phyloP scores from a whole-genome alignment of 2,113 vertebrate genomes.

The Cricetomys ansorgei region DNA sequence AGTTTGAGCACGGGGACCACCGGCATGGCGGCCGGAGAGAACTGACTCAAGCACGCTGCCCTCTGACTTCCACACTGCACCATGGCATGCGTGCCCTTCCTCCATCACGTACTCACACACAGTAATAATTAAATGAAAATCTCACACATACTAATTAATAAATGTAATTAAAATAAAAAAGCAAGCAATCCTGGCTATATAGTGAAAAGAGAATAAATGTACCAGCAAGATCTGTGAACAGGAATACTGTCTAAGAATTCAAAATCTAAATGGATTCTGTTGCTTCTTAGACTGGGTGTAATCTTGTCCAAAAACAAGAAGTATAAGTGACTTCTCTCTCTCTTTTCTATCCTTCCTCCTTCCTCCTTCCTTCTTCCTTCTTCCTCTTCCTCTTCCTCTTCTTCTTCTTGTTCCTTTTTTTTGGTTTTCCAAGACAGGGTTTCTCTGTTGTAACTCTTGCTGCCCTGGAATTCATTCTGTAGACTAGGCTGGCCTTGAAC shows the following conservation, averaged over 20 bases:
- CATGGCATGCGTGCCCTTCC: background rate
- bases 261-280: background rate
- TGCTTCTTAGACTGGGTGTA: background rate
- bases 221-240: background rate
- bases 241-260: background rate
- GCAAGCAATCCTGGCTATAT: background rate
- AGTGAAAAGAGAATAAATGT: constrained; percentile 27
- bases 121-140: background rate
- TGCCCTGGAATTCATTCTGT: too few species aligned
- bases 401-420: too few species aligned
- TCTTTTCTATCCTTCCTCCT: too few species aligned
- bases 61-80: background rate
- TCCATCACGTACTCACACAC: background rate
- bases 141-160: background rate
- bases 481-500: too few species aligned
- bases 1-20: background rate
- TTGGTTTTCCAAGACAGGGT: too few species aligned
- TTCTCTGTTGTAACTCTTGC: too few species aligned
- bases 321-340: too few species aligned
- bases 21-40: background rate
- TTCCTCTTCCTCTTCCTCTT: too few species aligned
- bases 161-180: background rate
- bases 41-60: background rate
- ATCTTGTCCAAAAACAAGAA: background rate
- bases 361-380: too few species aligned